Conservation (phyloP, 2,797 vertebrate species). For the Lophius americanus region DNA sequence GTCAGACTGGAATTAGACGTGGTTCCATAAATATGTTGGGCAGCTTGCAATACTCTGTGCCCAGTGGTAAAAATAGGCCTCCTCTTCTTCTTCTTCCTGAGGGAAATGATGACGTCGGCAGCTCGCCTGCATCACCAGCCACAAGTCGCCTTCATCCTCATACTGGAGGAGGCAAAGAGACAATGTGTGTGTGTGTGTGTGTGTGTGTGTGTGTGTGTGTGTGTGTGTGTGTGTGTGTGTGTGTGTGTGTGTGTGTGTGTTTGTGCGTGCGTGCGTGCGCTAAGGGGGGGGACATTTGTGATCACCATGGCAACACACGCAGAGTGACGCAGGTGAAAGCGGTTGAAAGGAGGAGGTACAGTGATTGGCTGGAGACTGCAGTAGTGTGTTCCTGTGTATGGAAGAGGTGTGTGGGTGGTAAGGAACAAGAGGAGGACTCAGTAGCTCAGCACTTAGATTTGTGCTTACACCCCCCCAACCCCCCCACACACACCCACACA, state of each 20-base stretch:
- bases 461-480: constrained; percentile 4
- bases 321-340: constrained; percentile 72
- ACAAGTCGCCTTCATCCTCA: constrained; percentile 50
- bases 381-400: constrained; percentile 42
- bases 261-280: too few species aligned
- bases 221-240: neutral
- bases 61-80: constrained; percentile 78
- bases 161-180: constrained; percentile 48
- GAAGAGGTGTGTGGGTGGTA: constrained; percentile 66
- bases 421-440: constrained; percentile 52
- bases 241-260: too few species aligned
- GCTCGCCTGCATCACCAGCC: constrained; percentile 77
- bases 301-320: constrained; percentile 79
- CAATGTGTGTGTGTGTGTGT: constrained; percentile 13
- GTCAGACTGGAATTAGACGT: constrained; percentile 55
- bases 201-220: too few species aligned
- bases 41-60: constrained; percentile 63
- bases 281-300: constrained; percentile 61
- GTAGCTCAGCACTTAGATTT: constrained; percentile 47
- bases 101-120: constrained; percentile 75
- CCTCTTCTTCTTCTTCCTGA: constrained; percentile 47
- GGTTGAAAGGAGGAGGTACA: constrained; percentile 42
- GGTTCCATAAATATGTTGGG: constrained; percentile 72
- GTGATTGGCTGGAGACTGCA: constrained; percentile 66
- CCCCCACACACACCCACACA: constrained; percentile 8